Conservation (phyloP, 2,888 invertebrate species). For the Flabesymbios commensalis region DNA sequence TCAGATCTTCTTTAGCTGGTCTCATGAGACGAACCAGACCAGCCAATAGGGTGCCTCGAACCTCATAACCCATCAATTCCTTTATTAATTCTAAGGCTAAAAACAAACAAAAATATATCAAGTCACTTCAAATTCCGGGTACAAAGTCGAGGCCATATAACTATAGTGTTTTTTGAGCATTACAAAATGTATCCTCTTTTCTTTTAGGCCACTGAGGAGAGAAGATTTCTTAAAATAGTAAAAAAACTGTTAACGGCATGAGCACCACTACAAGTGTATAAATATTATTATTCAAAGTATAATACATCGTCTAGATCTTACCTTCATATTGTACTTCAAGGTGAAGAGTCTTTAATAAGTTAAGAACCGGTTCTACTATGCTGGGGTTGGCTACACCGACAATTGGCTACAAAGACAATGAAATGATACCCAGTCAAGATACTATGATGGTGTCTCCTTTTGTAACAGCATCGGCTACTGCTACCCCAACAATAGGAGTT, state of each 20-base stretch:
- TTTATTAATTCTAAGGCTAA: slow-evolving; percentile 59
- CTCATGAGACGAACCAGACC: slow-evolving; percentile 52
- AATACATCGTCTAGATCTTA: too few relatives aligned
- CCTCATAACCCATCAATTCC: slow-evolving; percentile 58
- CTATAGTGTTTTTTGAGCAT: neutral
- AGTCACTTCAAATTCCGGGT: neutral
- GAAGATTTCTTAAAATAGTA: too few relatives aligned
- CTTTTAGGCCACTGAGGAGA: neutral
- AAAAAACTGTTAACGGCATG: neutral
- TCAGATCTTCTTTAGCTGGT: slow-evolving; percentile 53
- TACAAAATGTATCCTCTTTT: neutral
- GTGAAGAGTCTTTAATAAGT: slow-evolving; percentile 56
- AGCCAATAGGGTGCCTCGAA: slow-evolving; percentile 44
- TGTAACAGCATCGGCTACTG: too few relatives aligned
- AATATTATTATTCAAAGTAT: neutral
- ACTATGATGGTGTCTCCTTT: too few relatives aligned
- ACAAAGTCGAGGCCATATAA: neutral
- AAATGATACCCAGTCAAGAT: too few relatives aligned
- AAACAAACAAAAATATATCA: slow-evolving; percentile 14
- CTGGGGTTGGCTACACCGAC: slow-evolving; percentile 53
- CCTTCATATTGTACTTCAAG: slow-evolving; percentile 62
- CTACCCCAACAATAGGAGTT: too few relatives aligned
- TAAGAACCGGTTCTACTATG: slow-evolving; percentile 58
- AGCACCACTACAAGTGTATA: neutral
- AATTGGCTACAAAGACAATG: slow-evolving; percentile 48